Conservation (phyloP, 2,113 vertebrate genomes). For the Siphamia tubifer region DNA sequence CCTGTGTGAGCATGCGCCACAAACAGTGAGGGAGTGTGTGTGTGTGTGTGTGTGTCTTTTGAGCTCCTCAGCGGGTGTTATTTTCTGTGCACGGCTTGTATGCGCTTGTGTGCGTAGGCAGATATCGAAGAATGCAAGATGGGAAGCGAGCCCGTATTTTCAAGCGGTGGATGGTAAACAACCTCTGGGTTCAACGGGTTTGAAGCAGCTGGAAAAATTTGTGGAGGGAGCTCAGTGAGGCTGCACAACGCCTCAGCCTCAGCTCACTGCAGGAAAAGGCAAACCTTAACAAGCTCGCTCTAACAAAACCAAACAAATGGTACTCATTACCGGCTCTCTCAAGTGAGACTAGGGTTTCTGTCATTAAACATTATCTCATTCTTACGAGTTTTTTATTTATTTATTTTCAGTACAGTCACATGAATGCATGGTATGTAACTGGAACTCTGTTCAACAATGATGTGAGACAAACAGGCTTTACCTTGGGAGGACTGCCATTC, state of each 20-base stretch:
- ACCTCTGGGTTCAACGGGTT: conserved; percentile 79
- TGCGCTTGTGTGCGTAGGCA: conserved; percentile 55
- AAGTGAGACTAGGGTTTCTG: conserved; percentile 5
- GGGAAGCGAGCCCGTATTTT: conserved; percentile 75
- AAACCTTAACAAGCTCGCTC: conserved; percentile 54
- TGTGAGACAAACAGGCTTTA: conserved; percentile 65
- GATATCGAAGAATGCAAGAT: conserved; percentile 76
- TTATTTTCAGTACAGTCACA: background rate
- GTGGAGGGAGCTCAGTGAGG: conserved; percentile 62
- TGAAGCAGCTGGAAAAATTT: conserved; percentile 79
- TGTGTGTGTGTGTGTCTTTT: conserved; percentile 5
- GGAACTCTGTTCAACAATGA: conserved; percentile 18
- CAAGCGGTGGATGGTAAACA: conserved; percentile 78
- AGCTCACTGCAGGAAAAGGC: conserved; percentile 41
- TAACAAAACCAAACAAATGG: conserved; percentile 53
- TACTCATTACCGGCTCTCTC: conserved; percentile 28
- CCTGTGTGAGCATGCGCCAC: background rate
- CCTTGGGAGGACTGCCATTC: conserved; percentile 94
- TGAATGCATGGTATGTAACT: conserved; percentile 3
- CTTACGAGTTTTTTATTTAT: background rate
- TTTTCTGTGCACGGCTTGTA: no score
- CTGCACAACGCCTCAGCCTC: conserved; percentile 33
- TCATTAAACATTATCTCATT: background rate
- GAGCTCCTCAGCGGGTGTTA: conserved; percentile 39
- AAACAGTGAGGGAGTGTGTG: background rate